Percentiles rank a stretch among this genome's conserved stretches.
phyloP scores from a whole-genome alignment of 2,888 invertebrate genomes.

The Mayetiola destructor region DNA sequence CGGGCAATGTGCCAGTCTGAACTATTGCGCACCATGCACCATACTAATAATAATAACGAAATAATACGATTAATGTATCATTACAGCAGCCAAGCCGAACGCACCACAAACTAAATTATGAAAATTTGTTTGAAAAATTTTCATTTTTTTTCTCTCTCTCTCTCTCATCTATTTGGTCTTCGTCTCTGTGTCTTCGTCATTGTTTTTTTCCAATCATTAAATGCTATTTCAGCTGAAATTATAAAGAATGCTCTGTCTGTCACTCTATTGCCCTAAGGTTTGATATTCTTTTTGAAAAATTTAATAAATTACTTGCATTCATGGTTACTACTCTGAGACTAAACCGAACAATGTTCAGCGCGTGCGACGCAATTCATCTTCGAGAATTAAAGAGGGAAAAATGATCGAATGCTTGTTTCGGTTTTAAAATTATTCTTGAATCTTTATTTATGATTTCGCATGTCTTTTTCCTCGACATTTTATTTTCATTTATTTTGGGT shows the following conservation, averaged over 20 bases:
- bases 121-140: too few species aligned
- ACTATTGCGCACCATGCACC: not conserved
- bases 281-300: not conserved
- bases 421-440: not conserved
- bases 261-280: too few species aligned
- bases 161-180: not conserved
- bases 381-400: not conserved
- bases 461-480: too few species aligned
- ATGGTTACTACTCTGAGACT: not conserved
- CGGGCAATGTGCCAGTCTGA: conserved; percentile 5
- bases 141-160: too few species aligned
- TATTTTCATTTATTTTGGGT: not conserved
- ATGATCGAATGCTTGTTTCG: not conserved
- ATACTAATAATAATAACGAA: conserved; percentile 6
- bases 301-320: not conserved
- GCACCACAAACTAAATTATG: too few species aligned
- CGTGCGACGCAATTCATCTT: conserved; percentile 2
- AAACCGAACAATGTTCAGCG: not conserved
- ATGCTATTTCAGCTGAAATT: too few species aligned
- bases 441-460: conserved; percentile 2
- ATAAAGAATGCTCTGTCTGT: too few species aligned
- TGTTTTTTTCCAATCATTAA: too few species aligned
- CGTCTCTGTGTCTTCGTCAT: not conserved
- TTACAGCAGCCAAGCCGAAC: not conserved
- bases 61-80: conserved; percentile 4